Percentiles rank a stretch among this genome's conserved stretches.
phyloP scores from a whole-genome alignment of 1,140 invertebrate genomes.

The Amyelois transitella region DNA sequence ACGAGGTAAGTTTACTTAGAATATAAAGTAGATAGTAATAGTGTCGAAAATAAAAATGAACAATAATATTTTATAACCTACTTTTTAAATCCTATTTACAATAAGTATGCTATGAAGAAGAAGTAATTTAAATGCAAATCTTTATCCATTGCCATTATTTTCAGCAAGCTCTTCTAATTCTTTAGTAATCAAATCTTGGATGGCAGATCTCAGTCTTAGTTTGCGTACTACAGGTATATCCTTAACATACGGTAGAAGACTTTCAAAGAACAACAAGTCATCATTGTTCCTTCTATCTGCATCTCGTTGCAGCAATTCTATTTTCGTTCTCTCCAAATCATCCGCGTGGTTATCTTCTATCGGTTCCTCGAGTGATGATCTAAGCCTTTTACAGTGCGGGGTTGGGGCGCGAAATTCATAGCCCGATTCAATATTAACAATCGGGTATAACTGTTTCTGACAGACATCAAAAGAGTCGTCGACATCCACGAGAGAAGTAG shows the following conservation, averaged over 20 bases:
- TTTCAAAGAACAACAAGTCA: conserved; percentile 20
- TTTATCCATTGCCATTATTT: neutral
- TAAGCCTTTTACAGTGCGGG: neutral
- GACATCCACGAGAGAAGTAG: neutral
- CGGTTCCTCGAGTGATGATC: neutral
- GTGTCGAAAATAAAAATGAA: no score
- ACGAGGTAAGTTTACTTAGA: no score
- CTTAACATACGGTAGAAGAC: conserved; percentile 15
- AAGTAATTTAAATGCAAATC: no score
- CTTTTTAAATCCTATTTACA: no score
- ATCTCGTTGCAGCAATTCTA: neutral
- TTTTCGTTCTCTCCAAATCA: neutral
- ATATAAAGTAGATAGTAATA: no score
- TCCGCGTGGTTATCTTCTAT: neutral
- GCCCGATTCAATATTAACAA: neutral
- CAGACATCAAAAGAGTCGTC: neutral
- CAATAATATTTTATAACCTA: neutral
- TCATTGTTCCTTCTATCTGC: conserved; percentile 8
- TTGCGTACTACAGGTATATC: conserved; percentile 14
- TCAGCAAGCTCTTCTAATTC: conserved; percentile 6
- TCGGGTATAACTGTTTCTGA: neutral
- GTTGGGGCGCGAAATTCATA: neutral
- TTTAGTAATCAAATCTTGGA: conserved; percentile 16
- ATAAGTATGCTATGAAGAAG: no score
- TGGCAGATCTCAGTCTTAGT: conserved; percentile 14